Conservation (phyloP, 2,888 invertebrate species). For the Dexiosoma caninum region DNA sequence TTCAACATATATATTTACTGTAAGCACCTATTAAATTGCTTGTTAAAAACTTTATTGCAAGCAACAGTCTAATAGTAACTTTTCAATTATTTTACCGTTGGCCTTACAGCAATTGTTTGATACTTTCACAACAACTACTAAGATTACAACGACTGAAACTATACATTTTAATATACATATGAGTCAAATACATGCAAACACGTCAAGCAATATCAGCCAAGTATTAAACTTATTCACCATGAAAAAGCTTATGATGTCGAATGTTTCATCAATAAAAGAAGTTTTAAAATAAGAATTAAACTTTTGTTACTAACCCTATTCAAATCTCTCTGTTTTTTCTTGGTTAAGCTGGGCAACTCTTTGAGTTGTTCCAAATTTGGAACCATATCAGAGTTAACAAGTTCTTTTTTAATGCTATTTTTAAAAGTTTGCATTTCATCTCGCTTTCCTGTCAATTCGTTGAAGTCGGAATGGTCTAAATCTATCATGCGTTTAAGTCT, state of each 20-base stretch:
- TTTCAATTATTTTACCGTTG: constrained; percentile 72
- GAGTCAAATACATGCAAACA: constrained; percentile 69
- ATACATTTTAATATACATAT: constrained; percentile 44
- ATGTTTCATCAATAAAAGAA: constrained; percentile 74
- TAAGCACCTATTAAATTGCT: constrained; percentile 70
- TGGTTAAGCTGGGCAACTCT: constrained; percentile 69
- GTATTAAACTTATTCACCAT: constrained; percentile 64
- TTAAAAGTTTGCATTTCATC: constrained; percentile 57
- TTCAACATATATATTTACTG: constrained; percentile 33
- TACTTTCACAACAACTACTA: constrained; percentile 70
- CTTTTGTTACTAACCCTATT: constrained; percentile 69
- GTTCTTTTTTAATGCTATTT: constrained; percentile 67
- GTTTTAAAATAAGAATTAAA: neutral
- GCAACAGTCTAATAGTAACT: constrained; percentile 70
- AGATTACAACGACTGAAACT: constrained; percentile 78
- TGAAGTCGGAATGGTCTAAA: constrained; percentile 66
- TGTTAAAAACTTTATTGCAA: constrained; percentile 62
- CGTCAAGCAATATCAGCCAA: constrained; percentile 67
- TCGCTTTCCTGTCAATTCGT: constrained; percentile 65
- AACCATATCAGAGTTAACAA: constrained; percentile 69
- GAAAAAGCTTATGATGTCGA: constrained; percentile 76
- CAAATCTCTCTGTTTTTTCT: constrained; percentile 79
- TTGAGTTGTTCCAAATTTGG: constrained; percentile 80
- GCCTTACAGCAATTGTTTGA: constrained; percentile 76
- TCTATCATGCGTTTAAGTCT: constrained; percentile 58